Evolutionary conservation across 2,113 vertebrate genomes (phyloP).

Genomic region (Gadus chalcogrammus): DNA sequence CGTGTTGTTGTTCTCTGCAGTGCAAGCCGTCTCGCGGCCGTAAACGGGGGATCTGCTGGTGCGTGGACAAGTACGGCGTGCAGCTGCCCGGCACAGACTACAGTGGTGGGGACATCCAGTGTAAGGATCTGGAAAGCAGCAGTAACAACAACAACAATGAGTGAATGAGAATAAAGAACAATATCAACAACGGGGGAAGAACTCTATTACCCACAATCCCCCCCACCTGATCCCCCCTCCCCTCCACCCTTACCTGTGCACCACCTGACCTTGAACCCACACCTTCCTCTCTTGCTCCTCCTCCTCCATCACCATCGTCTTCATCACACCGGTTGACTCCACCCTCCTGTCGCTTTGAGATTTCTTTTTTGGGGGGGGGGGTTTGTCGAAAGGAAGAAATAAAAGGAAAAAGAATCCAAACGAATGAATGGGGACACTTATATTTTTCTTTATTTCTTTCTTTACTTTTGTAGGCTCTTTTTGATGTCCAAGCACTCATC

Average conservation of each 20-base stretch:
- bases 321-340: slow-evolving; percentile 64
- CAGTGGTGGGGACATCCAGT: slow-evolving; percentile 89
- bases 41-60: slow-evolving; percentile 97
- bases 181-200: slow-evolving; percentile 20
- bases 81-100: slow-evolving; percentile 94
- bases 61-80: slow-evolving; percentile 95
- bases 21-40: slow-evolving; percentile 97
- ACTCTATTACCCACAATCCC: slow-evolving; percentile 22
- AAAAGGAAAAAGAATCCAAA: slow-evolving; percentile 35
- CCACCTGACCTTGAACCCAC: slow-evolving; percentile 70
- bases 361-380: slow-evolving; percentile 22
- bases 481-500: slow-evolving; percentile 66
- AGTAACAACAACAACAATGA: slow-evolving; percentile 81
- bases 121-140: slow-evolving; percentile 92
- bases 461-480: slow-evolving; percentile 41
- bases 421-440: slow-evolving; percentile 61
- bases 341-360: slow-evolving; percentile 67
- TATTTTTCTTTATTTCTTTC: slow-evolving; percentile 45
- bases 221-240: slow-evolving; percentile 6
- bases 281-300: slow-evolving; percentile 68
- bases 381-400: slow-evolving; percentile 7
- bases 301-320: neutral
- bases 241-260: slow-evolving; percentile 57
- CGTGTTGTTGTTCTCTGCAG: slow-evolving; percentile 59
- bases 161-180: slow-evolving; percentile 68